Conservation (phyloP, 2,888 invertebrate genomes). For the Napeogenes inachia region DNA sequence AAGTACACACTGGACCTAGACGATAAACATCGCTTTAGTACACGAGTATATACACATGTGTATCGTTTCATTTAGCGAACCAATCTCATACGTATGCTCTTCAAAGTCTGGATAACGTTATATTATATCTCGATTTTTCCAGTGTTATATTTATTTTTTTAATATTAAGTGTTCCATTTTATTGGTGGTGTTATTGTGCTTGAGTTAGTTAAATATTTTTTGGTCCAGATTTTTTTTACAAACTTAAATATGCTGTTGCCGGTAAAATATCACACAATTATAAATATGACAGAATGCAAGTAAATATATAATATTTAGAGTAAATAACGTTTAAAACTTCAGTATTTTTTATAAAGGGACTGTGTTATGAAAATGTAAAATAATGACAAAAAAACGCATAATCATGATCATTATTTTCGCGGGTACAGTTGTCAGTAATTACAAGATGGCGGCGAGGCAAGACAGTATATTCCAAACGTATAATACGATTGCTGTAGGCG, state of each 20-base stretch:
- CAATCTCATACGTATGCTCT: conserved; percentile 26
- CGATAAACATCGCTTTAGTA: not conserved
- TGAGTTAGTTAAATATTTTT: too few species aligned
- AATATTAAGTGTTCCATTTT: not conserved
- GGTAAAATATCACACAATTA: too few species aligned
- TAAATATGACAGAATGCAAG: too few species aligned
- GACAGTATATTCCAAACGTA: conserved; percentile 18
- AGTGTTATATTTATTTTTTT: not conserved
- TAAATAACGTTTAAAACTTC: not conserved
- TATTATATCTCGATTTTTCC: conserved; percentile 16
- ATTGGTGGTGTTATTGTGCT: too few species aligned
- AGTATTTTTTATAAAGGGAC: conserved; percentile 14
- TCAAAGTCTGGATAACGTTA: conserved; percentile 14
- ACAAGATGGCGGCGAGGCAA: conserved; percentile 21
- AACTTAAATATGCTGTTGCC: too few species aligned
- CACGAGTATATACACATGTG: conserved; percentile 23
- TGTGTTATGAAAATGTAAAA: conserved; percentile 15
- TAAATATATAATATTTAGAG: not conserved
- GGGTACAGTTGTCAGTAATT: conserved; percentile 22
- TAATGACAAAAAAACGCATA: conserved; percentile 23
- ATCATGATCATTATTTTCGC: conserved; percentile 25
- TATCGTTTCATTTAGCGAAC: conserved; percentile 60
- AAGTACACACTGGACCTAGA: not conserved
- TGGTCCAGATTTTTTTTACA: too few species aligned
- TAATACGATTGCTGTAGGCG: conserved; percentile 22